Evolutionary conservation across 1,140 invertebrate species (phyloP), one percentile per base, ranked within the genome.

Genomic region (Musca vetustissima): DNA sequence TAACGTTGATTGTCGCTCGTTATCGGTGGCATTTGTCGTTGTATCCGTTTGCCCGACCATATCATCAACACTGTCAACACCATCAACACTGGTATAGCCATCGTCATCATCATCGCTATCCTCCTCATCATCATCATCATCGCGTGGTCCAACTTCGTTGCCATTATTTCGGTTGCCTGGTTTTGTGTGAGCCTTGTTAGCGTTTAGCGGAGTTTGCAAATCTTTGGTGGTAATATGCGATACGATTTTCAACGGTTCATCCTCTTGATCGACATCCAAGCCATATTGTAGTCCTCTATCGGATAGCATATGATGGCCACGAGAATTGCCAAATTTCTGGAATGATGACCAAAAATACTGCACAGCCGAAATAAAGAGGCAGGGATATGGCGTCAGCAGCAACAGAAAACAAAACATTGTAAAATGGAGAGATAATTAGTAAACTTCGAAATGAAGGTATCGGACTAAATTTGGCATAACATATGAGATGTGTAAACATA

Each of bases 331-430:
- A 70, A 88, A 86, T 59, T 85, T 86, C 88, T 90, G 89, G 77
- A 90, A 89, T 79, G 88, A 89, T 79, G 88, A 89, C 89, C 88
- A 90, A 74, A 90, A 85, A 79, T 87, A 85, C 90, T 91, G 85
- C 76, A 83, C 17, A 28, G 25, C 49, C 25, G 2, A 19, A 53
- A 21, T 8, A 28, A 22, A 19, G 2, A 28, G 28, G 3, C n/a
- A 49, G 4, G 14, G 32, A 61, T 61, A 36, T 2, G 8, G 53
- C 1, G 13, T 15, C 6, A 9, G 24, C 9, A 69, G 25, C 24
- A 64, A 64, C 19, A 52, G 21, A 43, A 28, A 53, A 21, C 0
- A 21, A 21, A 36, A 43, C 52, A 69, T 64, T 43, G 47, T 13
- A 57, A 59, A 68, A 25, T 43, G 21, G 66, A 68, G 50, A 28